Evolutionary conservation across 2,113 vertebrate species (phyloP), one percentile per base, ranked within the genome.

Genomic region (Sardina pilchardus): DNA sequence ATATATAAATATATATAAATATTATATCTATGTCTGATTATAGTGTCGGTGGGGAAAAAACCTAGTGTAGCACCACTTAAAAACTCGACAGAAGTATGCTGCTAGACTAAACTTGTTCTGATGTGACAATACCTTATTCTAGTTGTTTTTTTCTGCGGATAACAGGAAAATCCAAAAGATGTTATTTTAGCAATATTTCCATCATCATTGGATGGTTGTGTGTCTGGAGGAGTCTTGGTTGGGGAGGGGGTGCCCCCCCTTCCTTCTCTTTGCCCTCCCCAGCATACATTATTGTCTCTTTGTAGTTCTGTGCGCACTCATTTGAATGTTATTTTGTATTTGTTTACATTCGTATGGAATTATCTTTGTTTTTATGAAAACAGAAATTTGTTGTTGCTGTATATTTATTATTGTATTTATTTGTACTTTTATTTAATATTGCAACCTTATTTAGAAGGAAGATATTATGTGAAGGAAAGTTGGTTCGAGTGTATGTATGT

Each of bases 111-210:
- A 88, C 83, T 84, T 84, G 87, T 89, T 89, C 91, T 86, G 82
- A 89, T 91, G 89, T 91, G 91, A 93, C 91, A 84, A 92, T 93
- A 91, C 88, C 91, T 93, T 91, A 90, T 92, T 92, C 91, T 93
- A 91, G 90, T 94, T 91, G 89, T 90, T 91, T 93, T 87, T 88
- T 90, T 39, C 84, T 91, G 85, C 9, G 81, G 53, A 36, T 82
- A 56, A 88, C 85, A 86, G 89, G 90, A 82, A 63, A 45, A 78
- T 82, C 92, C 91, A 90, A 92, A 92, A 92, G 82, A 81, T 81
- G 78, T 91, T 94, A 93, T 91, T 95, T 92, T 89, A 93, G 90
- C 93, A 93, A 92, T 94, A 96, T 93, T 93, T 92, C 92, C 89
- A 95, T 96, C 95, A 93, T 93, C 95, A 94, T 93, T 93, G 92